A percentile compares a stretch with the other conserved stretches of the same genome.
These are phyloP conservation scores for Hirundichthys speculiger DNA, from an alignment of 2,113 vertebrate genomes.

Conservation along the genomic window DNA sequence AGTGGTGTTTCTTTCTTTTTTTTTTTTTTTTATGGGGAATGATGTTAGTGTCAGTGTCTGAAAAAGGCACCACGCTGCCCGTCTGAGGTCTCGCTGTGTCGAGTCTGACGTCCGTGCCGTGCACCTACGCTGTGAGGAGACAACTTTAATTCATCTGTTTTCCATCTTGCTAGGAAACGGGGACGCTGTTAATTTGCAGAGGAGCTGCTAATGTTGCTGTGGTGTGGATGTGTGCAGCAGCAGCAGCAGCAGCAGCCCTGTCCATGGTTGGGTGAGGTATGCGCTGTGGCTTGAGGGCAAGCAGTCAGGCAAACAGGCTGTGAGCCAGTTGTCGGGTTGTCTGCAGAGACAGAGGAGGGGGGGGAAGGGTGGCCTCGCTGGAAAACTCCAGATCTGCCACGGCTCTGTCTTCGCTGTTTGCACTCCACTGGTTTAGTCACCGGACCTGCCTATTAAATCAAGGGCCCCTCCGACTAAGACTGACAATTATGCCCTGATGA, in stretches of 20 bases:
- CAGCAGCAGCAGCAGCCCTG: no score
- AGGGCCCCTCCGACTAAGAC: slow-evolving; percentile 77
- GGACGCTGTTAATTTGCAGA: slow-evolving; percentile 8
- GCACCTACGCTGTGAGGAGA: not conserved
- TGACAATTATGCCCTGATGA: slow-evolving; percentile 74
- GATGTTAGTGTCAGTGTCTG: no score
- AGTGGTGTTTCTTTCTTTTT: no score
- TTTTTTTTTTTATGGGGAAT: no score
- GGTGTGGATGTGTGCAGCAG: slow-evolving; percentile 30
- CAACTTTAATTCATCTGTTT: slow-evolving; percentile 18
- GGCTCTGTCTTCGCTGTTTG: slow-evolving; percentile 80
- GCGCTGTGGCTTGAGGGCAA: slow-evolving; percentile 62
- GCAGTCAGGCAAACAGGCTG: slow-evolving; percentile 73
- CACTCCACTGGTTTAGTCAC: slow-evolving; percentile 76
- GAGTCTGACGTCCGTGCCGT: not conserved
- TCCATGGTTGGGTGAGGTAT: slow-evolving; percentile 59
- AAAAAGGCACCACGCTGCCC: no score
- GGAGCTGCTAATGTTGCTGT: slow-evolving; percentile 19
- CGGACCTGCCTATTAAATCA: slow-evolving; percentile 80
- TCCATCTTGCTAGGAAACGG: not conserved
- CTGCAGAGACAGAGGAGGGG: slow-evolving; percentile 78
- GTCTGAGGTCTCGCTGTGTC: no score
- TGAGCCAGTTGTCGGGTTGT: slow-evolving; percentile 73
- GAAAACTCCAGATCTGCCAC: slow-evolving; percentile 68
- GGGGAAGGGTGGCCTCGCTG: slow-evolving; percentile 60